Evolutionary conservation across 2,797 vertebrate genomes (phyloP).

Genomic region (Lacerta viridis): DNA sequence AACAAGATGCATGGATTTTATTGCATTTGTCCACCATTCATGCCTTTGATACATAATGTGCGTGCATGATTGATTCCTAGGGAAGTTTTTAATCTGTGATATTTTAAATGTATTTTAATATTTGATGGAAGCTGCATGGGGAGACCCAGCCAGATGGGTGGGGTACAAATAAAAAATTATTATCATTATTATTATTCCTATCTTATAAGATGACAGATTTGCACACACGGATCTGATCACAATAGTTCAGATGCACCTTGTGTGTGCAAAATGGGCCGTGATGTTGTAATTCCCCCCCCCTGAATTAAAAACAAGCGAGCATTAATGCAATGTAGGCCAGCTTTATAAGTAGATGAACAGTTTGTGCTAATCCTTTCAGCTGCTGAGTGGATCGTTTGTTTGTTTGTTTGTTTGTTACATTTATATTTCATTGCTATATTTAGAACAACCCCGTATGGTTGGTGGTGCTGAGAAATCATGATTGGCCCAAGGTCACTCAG

Average conservation of each 20-base stretch:
- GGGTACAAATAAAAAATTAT: no score
- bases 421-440: background rate
- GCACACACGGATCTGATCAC: background rate
- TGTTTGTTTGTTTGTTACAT: background rate
- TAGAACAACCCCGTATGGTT: background rate
- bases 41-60: background rate
- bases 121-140: no score
- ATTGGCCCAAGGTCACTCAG: background rate
- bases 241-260: background rate
- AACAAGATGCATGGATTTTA: no score
- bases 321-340: background rate
- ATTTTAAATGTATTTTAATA: no score
- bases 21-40: background rate
- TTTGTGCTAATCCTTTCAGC: background rate
- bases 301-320: background rate
- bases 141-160: no score
- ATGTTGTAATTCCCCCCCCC: background rate
- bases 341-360: background rate
- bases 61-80: background rate
- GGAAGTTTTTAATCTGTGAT: no score
- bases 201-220: background rate
- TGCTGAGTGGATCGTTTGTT: background rate
- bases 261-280: background rate
- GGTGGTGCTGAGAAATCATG: background rate
- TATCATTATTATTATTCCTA: no score